Evolutionary conservation across 2,797 vertebrate genomes (phyloP), one percentile per base, ranked within the genome.

Genomic region (Ambastaia sidthimunki): DNA sequence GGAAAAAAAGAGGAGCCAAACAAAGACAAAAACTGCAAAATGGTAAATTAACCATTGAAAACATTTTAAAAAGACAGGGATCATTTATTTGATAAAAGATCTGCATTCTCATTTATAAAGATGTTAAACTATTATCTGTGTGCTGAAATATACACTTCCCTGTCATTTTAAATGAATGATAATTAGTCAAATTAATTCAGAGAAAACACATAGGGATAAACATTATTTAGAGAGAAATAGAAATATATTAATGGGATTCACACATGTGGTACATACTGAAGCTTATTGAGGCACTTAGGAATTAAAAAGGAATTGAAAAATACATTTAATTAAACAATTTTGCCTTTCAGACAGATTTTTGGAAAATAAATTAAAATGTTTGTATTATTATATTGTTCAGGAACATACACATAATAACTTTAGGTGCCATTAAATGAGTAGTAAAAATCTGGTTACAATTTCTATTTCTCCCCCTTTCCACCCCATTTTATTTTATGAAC

Each of bases 171-270:
- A 92, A 89, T 80, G 81, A 90, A 91, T 85, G 11, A 18, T 84
- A 92, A 91, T 92, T 90, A 88, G 89, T 90, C 62, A 89, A 91
- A 94, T 92, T 80, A 92, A 92, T 89, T 80, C 48, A 48, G 63
- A 67, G 3, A 82, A 76, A 89, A 89, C 80, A 73, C 78, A 88
- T 86, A 88, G 86, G n/a, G 48, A 55, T 73, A 89, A 85, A 16
- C 82, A 37, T 84, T 86, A 84, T 47, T 47, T 60, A 85, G 19
- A 23, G 37, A 84, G 86, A 85, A 69, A 18, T 71, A 72, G 81
- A 85, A 57, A 71, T 62, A 59, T 84, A 80, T 57, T 69, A 47
- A 48, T 54, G 68, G 72, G 77, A 75, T 34, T 74, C 63, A 85
- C 62, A 62, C 19, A 80, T 76, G 69, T 71, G 25, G 41, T n/a